Percentiles rank a stretch among this genome's conserved stretches.
Conservation (phyloP, 1,140 invertebrate genomes). For the Diuraphis noxia region DNA sequence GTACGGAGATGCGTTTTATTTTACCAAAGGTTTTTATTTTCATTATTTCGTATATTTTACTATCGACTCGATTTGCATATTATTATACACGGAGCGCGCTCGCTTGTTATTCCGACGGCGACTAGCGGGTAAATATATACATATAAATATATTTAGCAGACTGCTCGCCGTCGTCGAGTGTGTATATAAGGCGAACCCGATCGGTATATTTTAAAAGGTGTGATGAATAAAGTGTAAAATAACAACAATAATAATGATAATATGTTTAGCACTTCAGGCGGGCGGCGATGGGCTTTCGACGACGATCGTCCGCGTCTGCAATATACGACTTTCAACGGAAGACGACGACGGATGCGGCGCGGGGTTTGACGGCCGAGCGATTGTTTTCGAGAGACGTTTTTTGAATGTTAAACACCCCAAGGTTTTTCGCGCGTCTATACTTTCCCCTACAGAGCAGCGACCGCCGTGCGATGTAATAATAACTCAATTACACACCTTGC, state of each 20-base stretch:
- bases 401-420: conserved; percentile 50
- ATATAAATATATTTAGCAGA: not conserved
- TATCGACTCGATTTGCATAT: conserved; percentile 20
- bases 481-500: conserved; percentile 49
- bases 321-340: no score
- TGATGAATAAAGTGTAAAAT: not conserved
- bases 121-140: not conserved
- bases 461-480: conserved; percentile 19
- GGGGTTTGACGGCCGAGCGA: not conserved
- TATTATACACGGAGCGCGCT: not conserved
- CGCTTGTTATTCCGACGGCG: not conserved
- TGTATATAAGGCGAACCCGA: not conserved
- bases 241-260: not conserved
- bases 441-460: not conserved
- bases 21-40: not conserved
- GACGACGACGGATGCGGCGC: no score
- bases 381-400: conserved; percentile 49
- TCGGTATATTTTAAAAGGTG: not conserved
- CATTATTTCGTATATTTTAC: not conserved
- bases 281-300: not conserved
- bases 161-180: not conserved
- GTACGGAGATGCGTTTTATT: not conserved
- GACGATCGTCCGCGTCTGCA: not conserved
- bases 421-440: not conserved
- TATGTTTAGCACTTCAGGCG: not conserved